Evolutionary conservation across 2,888 invertebrate species (phyloP).

Genomic region (Heliconius hortense): DNA sequence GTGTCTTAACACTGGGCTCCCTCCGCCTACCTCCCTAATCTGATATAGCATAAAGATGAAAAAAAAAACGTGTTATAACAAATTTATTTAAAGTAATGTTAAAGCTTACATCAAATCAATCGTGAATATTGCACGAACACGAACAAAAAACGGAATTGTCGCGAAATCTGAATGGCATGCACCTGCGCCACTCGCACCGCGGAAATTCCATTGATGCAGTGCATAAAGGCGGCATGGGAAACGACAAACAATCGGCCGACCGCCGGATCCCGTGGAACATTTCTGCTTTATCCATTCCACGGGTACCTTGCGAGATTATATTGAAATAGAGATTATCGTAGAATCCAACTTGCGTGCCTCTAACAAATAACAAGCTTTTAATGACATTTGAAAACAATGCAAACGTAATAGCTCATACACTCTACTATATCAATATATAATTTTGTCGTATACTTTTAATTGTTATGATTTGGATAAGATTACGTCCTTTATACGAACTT

Average conservation of each 20-base stretch:
- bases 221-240: slow-evolving; percentile 46
- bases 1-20: no score
- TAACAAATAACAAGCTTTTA: background rate
- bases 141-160: slow-evolving; percentile 36
- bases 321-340: slow-evolving; percentile 15
- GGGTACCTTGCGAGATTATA: background rate
- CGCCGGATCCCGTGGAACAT: slow-evolving; percentile 37
- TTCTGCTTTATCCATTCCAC: slow-evolving; percentile 14
- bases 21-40: no score
- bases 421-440: background rate
- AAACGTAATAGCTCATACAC: background rate
- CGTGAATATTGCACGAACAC: slow-evolving; percentile 24
- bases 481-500: slow-evolving; percentile 7
- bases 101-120: slow-evolving; percentile 15
- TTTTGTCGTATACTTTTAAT: background rate
- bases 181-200: slow-evolving; percentile 42
- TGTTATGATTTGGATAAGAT: background rate
- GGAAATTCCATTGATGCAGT: slow-evolving; percentile 48
- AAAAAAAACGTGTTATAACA: no score
- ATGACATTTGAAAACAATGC: background rate
- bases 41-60: no score
- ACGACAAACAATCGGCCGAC: slow-evolving; percentile 44
- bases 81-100: background rate
- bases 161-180: slow-evolving; percentile 38
- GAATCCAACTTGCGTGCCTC: slow-evolving; percentile 2